phyloP scores from a whole-genome alignment of 2,797 vertebrate genomes.

The Sebastes trivittatus region DNA sequence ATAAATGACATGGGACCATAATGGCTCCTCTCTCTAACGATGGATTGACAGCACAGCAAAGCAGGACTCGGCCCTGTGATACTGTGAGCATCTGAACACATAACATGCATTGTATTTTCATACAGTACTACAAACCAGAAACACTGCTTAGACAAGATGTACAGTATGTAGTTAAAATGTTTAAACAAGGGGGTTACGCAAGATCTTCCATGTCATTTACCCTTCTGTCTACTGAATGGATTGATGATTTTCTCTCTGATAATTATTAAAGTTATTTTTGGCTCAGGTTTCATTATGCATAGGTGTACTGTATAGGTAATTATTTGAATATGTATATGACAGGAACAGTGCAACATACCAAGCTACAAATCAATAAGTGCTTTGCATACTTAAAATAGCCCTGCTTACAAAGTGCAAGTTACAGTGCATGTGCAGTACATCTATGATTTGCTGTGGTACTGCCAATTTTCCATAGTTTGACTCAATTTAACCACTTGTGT shows the following conservation, averaged over 20 bases:
- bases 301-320: not conserved
- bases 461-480: not conserved
- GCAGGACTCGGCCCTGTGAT: not conserved
- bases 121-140: not conserved
- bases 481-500: not conserved
- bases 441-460: not conserved
- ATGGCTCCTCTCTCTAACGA: conserved; percentile 28
- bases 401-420: not conserved
- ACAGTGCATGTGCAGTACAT: not conserved
- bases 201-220: not conserved
- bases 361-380: conserved; percentile 6
- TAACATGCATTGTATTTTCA: not conserved
- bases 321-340: not conserved
- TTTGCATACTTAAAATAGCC: not conserved
- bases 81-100: not conserved
- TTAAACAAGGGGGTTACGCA: not conserved
- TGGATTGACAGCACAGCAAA: conserved; percentile 52
- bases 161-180: not conserved
- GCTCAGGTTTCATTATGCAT: not conserved
- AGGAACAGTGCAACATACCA: not conserved
- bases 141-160: not conserved
- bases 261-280: not conserved
- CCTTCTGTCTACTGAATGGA: not conserved
- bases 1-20: conserved; percentile 50
- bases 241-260: not conserved